These are phyloP conservation scores for human DNA, from an alignment of 2,113 vertebrate species.

Conservation along the genomic window DNA sequence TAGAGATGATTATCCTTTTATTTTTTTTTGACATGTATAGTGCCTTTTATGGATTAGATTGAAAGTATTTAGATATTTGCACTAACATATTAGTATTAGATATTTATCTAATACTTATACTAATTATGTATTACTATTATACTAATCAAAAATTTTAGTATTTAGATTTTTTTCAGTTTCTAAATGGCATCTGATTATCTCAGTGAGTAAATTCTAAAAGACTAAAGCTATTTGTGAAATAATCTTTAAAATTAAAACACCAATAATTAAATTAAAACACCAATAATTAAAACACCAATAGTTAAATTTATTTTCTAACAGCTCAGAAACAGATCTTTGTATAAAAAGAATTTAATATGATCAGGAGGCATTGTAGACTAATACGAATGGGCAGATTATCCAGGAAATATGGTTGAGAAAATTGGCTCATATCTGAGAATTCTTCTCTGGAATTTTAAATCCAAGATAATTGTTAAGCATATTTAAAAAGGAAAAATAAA, in stretches of 20 bases:
- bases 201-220: background rate
- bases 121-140: too few relatives aligned
- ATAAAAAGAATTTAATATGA: background rate
- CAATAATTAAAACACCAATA: constrained; percentile 17
- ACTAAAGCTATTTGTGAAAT: constrained; percentile 9
- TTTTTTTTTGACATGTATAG: background rate
- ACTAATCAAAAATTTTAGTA: too few relatives aligned
- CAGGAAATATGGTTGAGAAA: background rate
- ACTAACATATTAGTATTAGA: too few relatives aligned
- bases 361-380: background rate
- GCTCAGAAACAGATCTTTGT: background rate
- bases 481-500: constrained; percentile 35
- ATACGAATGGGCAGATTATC: background rate
- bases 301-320: background rate
- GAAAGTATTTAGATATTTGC: background rate
- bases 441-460: constrained; percentile 40
- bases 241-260: constrained; percentile 29
- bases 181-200: constrained; percentile 47
- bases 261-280: constrained; percentile 2
- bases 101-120: too few relatives aligned
- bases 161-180: background rate
- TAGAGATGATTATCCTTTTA: background rate
- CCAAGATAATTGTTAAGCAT: background rate
- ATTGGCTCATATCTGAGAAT: background rate
- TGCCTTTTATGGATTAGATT: background rate